Evolutionary conservation across 2,888 invertebrate species (phyloP), one percentile per base, ranked within the genome.

Genomic region (Amphipyra berbera): DNA sequence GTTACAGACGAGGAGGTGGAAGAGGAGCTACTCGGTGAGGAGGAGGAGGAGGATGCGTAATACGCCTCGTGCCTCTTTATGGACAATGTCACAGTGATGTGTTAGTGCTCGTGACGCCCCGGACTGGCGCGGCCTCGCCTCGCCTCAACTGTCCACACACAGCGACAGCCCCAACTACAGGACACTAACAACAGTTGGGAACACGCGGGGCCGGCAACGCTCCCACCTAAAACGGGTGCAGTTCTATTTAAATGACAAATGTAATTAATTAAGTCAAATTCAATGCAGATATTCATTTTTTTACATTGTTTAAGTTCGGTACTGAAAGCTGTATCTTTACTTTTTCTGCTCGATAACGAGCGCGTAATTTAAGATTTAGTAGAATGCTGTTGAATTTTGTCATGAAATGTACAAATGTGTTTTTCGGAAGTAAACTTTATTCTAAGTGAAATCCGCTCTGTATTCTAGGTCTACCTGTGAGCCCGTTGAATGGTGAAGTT

Each of bases 11-110:
- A 95, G 68, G 95, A 95, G 75, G 94, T 95, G 53, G 95, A 95
- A 81, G 95, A 95, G 65, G 95, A 95, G 76, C 82, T 94, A 88
- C 85, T 94, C 85, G 94, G 87, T 13, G 95, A 95, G 83, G 95
- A 95, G 81, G 95, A 95, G 74, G 95, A 95, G 83, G 95, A 95
- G 72, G 95, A 95, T 79, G 95, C 95, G 95, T 95, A 95, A 95
- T 95, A 95, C 91, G 91, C 86, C 87, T 89, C 83, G 90, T 87
- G 90, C 89, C 89, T 91, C 89, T 82, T 74, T 87, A 94, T 90
- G 95, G 95, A 95, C 95, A 93, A 95, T 95, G 95, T 95, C 95
- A 95, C 95, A 94, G 95, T 95, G 95, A 93, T 89, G 94, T 94
- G 94, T 93, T 92, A 91, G 93, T 94, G 93, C 88, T 88, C 85